phyloP scores from a whole-genome alignment of 1,140 invertebrate species.

The Penaeus chinensis region DNA sequence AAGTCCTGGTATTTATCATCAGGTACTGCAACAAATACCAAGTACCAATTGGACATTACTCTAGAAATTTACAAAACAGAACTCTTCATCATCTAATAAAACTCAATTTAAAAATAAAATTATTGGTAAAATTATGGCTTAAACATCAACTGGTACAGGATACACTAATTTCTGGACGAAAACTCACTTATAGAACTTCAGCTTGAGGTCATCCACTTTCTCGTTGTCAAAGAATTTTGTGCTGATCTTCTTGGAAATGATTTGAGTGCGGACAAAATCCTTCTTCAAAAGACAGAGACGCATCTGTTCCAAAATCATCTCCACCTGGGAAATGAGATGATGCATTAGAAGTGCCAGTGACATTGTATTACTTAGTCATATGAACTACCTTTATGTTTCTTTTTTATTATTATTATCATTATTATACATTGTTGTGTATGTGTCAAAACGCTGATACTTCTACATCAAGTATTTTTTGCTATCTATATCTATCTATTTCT shows the following conservation, averaged over 20 bases:
- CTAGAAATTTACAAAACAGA: no score
- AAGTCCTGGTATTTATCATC: no score
- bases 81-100: no score
- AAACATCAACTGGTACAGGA: background rate
- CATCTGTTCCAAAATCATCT: constrained; percentile 99
- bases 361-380: background rate
- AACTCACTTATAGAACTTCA: constrained; percentile 87
- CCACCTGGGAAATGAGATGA: constrained; percentile 73
- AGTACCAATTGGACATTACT: no score
- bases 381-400: background rate
- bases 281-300: constrained; percentile 93
- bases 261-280: constrained; percentile 97
- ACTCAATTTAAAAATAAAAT: no score
- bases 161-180: background rate
- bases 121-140: no score
- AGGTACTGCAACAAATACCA: no score
- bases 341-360: background rate
- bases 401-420: background rate
- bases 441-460: no score
- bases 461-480: no score
- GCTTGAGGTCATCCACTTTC: constrained; percentile 81
- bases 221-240: constrained; percentile 95
- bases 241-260: constrained; percentile 99
- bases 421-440: no score
- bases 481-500: no score